Evolutionary conservation across 1,140 invertebrate genomes (phyloP).

Genomic region (Brachionus manjavacas): DNA sequence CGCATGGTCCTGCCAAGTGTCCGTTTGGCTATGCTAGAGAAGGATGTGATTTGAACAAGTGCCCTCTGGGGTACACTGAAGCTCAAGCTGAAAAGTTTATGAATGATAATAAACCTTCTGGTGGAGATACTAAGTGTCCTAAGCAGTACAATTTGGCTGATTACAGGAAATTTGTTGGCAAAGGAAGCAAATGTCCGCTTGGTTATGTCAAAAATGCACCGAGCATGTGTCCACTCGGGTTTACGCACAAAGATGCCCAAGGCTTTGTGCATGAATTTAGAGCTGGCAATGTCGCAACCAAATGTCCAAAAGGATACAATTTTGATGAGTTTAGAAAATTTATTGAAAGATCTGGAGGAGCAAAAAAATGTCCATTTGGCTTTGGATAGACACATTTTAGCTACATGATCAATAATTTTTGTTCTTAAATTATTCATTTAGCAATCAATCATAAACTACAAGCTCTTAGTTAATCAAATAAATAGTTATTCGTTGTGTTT

Average conservation of each 20-base stretch:
- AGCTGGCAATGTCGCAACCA: not conserved
- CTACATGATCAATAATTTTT: no score
- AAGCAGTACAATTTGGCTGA: not conserved
- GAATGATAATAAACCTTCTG: not conserved
- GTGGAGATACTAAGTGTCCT: not conserved
- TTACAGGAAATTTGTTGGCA: not conserved
- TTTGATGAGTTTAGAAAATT: not conserved
- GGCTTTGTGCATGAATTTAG: not conserved
- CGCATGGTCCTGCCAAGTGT: not conserved
- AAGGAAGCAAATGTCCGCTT: not conserved
- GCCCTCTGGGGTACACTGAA: not conserved
- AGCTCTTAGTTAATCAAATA: not conserved
- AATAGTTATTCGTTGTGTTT: not conserved
- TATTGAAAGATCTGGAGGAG: not conserved
- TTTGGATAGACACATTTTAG: not conserved
- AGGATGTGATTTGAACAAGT: not conserved
- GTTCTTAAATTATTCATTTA: not conserved
- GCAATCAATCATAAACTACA: not conserved
- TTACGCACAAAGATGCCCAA: not conserved
- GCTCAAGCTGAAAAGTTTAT: not conserved
- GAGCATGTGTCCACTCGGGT: not conserved
- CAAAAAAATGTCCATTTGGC: not conserved
- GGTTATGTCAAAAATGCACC: not conserved
- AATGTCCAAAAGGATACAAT: slow-evolving; percentile 2
- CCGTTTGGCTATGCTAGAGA: not conserved